Conservation (phyloP, 2,888 invertebrate species). For the Caenorhabditis drosophilae region DNA sequence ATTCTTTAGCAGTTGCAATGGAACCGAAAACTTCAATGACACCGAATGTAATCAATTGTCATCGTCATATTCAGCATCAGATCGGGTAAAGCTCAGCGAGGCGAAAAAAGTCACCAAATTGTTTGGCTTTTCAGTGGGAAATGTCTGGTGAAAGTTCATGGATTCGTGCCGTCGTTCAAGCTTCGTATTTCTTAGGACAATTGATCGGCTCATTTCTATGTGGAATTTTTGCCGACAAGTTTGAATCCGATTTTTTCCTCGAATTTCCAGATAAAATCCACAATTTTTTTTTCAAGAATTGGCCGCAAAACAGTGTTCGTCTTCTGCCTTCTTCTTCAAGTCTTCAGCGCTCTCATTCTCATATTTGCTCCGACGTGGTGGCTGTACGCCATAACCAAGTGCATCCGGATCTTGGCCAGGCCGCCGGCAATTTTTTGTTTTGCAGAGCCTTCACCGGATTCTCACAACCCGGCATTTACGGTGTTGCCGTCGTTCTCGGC, state of each 20-base stretch:
- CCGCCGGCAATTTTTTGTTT: constrained; percentile 63
- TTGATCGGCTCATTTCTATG: constrained; percentile 68
- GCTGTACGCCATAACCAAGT: constrained; percentile 76
- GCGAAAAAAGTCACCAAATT: constrained; percentile 4
- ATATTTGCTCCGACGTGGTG: constrained; percentile 79
- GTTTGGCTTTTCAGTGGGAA: constrained; percentile 60
- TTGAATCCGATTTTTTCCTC: not conserved
- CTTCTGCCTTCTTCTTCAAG: constrained; percentile 78
- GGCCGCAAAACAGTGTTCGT: constrained; percentile 81
- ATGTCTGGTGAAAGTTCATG: constrained; percentile 60
- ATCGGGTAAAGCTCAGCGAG: constrained; percentile 19
- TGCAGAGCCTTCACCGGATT: constrained; percentile 79
- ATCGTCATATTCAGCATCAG: constrained; percentile 32
- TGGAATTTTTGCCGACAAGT: constrained; percentile 68
- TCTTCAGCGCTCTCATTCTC: constrained; percentile 78
- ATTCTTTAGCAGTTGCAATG: not conserved
- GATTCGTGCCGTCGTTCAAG: constrained; percentile 65
- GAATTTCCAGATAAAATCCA: not conserved
- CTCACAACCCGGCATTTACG: constrained; percentile 84
- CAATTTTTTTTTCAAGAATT: constrained; percentile 73
- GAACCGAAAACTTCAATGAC: not conserved
- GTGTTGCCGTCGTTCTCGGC: constrained; percentile 77
- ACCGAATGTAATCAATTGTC: too few relatives aligned
- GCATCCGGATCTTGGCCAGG: constrained; percentile 1
- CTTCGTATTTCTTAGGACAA: constrained; percentile 67